A percentile compares a stretch with the other conserved stretches of the same genome.
These are phyloP conservation scores for Hydropotes inermis DNA, from an alignment of 2,113 vertebrate genomes.

Conservation along the genomic window DNA sequence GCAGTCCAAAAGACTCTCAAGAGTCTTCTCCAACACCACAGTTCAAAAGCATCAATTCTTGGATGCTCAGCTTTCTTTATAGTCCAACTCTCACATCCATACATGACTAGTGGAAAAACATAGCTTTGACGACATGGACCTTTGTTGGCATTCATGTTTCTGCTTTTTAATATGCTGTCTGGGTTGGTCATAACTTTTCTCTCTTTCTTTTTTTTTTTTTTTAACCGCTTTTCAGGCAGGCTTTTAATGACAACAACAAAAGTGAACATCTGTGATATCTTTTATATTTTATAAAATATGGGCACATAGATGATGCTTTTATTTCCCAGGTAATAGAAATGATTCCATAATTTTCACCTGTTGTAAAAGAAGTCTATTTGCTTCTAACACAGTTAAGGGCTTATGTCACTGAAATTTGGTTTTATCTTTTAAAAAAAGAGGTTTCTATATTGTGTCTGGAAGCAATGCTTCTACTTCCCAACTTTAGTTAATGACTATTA, in stretches of 20 bases:
- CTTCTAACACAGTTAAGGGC: background rate
- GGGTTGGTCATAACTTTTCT: background rate
- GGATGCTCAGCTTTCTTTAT: rapidly evolving
- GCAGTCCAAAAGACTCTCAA: background rate
- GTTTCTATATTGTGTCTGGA: background rate
- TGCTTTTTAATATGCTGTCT: background rate
- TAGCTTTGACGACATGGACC: background rate
- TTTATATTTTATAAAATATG: constrained; percentile 17
- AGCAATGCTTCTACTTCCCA: background rate
- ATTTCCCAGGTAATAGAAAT: background rate
- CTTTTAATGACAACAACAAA: background rate
- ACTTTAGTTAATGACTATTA: background rate
- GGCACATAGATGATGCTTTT: background rate
- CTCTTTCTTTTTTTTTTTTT: too few species aligned
- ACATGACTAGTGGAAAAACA: background rate
- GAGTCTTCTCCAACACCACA: background rate
- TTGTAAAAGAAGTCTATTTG: background rate
- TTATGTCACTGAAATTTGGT: background rate
- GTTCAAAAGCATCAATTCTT: background rate
- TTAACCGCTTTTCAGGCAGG: constrained; percentile 64
- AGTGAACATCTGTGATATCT: background rate
- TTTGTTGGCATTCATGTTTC: background rate
- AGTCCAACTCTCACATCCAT: background rate
- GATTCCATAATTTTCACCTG: background rate
- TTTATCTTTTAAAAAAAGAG: background rate